Base-by-base conservation (phyloP, 2,113 vertebrate species). In the cat (Felis catus) region DNA sequence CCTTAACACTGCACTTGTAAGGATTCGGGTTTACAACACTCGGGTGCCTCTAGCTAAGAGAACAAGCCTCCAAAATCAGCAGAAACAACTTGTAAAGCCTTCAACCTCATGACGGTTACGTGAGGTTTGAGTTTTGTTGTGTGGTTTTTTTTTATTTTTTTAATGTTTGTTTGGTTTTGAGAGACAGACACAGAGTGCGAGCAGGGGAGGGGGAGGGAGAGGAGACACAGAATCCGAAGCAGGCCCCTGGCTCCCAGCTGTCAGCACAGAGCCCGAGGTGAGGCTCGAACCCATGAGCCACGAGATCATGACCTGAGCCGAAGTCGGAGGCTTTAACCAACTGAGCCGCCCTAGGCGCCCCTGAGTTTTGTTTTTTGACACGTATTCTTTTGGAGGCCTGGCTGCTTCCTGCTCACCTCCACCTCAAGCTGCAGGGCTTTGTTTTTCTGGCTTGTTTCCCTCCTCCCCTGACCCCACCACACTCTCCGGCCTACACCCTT, bases 401-500 rank as follows among this genome's bases (percentile, higher is more conserved):
- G 45, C 45, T 25, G 73, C 39, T 63, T 80, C 39, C 36, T 5
- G 23, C 78, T 76, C 82, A 5, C 58, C 74, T 65, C 31, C 80
- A 31, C 78, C 36, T 53, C 15, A 89, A 86, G 27, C 76, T 82
- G 2, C 0, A 0, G 3, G n/a, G 36, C 5, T 1, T 82, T 76
- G 94, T 95, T 21, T 89, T 96, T 89, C 96, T 96, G 74, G 33
- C 51, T 93, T 58, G 51, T 11, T 63, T 10, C 21, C 39, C 39
- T 5, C 23, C 63, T 14, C 3, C 25, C n/a, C 36, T 0, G 27
- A 41, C 55, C 92, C 18, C 21, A 25, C 14, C 66, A 3, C 27
- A 0, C 7, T 63, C 27, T 87, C 27, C 1, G 78, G 89, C 63
- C 90, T 41, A 90, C 88, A 0, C 98, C 98, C 98, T 98, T 99